Evolutionary conservation across 2,797 vertebrate species (phyloP), one percentile per base, ranked within the genome.

Genomic region (Benthosema pterotum): DNA sequence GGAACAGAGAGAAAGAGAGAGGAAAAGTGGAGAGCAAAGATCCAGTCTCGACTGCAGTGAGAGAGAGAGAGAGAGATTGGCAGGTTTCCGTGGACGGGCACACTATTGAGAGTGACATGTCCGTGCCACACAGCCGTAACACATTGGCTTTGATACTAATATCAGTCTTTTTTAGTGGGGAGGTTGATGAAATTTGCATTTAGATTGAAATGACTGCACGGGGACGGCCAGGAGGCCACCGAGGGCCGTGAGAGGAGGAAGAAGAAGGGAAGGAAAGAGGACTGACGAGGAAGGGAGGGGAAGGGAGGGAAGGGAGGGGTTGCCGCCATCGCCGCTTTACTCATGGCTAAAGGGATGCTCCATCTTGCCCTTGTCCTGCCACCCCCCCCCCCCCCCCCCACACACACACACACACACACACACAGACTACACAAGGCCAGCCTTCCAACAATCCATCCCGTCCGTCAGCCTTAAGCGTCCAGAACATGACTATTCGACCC

Each of bases 101-200:
- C 58, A 72, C 83, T 69, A 69, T 80, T 78, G 73, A 85, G 70
- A 82, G 84, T 71, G 80, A 78, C 84, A 80, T 59, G 61, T 78
- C 77, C 71, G 61, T 69, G 50, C 61, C 63, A 79, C 68, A 74
- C 84, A 68, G 71, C 72, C 62, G 73, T 74, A 85, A 85, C 79
- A 75, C 83, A 78, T 72, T 59, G 78, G 82, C 83, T 88, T 87
- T 89, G 84, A 88, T 90, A 89, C 84, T 87, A 87, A 91, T 89
- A 89, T 87, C 83, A 82, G 84, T 85, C 84, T 85, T 90, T n/a
- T 87, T 88, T 89, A 87, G 85, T 67, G 62, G 75, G 75, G 85
- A 87, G 80, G 79, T 85, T 87, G 87, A 87, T 87, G 74, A 84
- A 83, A 91, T 91, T 91, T 88, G 86, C 90, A 91, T 91, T 90